Percentiles rank a stretch among this genome's conserved stretches.
Conservation (phyloP, 2,888 invertebrate species). For the Agrilus mali region DNA sequence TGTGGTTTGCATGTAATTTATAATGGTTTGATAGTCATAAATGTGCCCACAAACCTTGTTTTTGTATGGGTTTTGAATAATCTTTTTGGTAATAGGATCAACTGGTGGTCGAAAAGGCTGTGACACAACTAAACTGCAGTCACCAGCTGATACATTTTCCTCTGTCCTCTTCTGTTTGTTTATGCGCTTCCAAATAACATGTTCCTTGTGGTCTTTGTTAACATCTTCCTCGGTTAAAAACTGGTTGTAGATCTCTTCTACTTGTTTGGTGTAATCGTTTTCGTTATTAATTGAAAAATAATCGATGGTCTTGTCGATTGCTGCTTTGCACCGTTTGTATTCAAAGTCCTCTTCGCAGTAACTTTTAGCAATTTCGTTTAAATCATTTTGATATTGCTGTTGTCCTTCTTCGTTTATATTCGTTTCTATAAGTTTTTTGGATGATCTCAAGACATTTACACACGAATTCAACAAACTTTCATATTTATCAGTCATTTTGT, state of each 20-base stretch:
- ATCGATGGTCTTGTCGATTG: conserved; percentile 3
- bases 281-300: conserved; percentile 6
- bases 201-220: not conserved
- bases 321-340: conserved; percentile 1
- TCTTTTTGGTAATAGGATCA: conserved; percentile 9
- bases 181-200: conserved; percentile 7
- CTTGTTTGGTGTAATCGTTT: conserved; percentile 7
- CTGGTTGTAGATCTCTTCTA: conserved; percentile 4
- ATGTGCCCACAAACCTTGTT: conserved; percentile 8
- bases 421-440: conserved; percentile 4
- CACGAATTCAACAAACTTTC: conserved; percentile 4
- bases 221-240: conserved; percentile 1
- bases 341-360: conserved; percentile 6
- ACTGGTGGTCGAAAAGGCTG: conserved; percentile 9
- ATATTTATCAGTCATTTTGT: not conserved
- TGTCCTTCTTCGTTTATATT: too few relatives aligned
- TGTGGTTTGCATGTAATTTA: conserved; percentile 6
- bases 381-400: conserved; percentile 4
- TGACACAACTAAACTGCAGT: conserved; percentile 5
- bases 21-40: conserved; percentile 7
- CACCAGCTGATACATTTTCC: not conserved
- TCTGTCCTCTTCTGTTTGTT: not conserved
- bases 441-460: conserved; percentile 5
- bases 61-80: conserved; percentile 7
- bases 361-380: conserved; percentile 6